Percentiles rank a stretch among this genome's conserved stretches.
phyloP scores from a whole-genome alignment of 2,888 invertebrate species.

The Orthosia incerta region DNA sequence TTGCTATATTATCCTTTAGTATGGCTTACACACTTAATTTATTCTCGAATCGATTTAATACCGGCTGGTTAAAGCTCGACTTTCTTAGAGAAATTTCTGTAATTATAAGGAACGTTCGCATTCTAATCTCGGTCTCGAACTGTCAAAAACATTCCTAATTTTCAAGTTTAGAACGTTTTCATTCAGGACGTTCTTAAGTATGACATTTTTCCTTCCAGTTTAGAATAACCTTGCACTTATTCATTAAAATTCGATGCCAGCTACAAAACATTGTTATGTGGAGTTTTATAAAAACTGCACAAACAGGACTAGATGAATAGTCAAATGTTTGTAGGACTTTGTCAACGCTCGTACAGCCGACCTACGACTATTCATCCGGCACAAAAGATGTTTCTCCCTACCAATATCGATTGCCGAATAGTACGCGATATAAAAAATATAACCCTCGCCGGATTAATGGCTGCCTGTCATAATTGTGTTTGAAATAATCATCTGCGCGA shows the following conservation, averaged over 20 bases:
- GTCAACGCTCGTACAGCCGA: slow-evolving; percentile 36
- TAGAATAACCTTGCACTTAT: slow-evolving; percentile 10
- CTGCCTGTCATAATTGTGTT: slow-evolving; percentile 80
- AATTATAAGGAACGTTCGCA: neutral
- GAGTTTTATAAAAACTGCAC: slow-evolving; percentile 9
- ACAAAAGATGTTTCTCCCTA: slow-evolving; percentile 71
- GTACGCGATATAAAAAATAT: slow-evolving; percentile 74
- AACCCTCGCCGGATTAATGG: slow-evolving; percentile 76
- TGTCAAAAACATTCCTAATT: neutral
- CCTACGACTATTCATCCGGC: slow-evolving; percentile 48
- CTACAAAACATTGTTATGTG: slow-evolving; percentile 17
- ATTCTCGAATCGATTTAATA: neutral
- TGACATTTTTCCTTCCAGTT: neutral
- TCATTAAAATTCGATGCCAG: slow-evolving; percentile 4
- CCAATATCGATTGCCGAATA: slow-evolving; percentile 67
- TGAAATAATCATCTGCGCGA: slow-evolving; percentile 80
- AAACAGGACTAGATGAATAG: slow-evolving; percentile 61
- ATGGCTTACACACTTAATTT: neutral
- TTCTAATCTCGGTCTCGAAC: neutral
- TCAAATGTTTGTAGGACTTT: slow-evolving; percentile 45
- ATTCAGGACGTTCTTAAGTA: neutral
- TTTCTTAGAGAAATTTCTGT: neutral
- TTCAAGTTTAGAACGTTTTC: neutral
- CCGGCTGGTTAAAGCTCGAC: neutral
- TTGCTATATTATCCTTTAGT: neutral